phyloP scores from a whole-genome alignment of 1,140 invertebrate species.

The Kradibia gibbosae region DNA sequence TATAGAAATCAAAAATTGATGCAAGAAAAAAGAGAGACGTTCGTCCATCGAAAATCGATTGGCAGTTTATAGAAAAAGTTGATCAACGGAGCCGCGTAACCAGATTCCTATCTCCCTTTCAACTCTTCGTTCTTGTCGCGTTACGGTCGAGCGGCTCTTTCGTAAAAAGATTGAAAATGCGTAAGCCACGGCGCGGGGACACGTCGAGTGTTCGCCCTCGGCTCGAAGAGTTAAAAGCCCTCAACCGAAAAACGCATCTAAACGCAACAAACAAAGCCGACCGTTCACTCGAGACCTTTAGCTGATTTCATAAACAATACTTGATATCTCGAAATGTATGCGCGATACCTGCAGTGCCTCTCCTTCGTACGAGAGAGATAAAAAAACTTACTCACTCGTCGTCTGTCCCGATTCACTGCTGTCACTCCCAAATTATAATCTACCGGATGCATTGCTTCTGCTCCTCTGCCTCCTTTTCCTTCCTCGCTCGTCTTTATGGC shows the following conservation, averaged over 20 bases:
- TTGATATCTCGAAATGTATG: not conserved
- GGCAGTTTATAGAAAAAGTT: too few species aligned
- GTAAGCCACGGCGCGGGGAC: not conserved
- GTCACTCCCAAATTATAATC: not conserved
- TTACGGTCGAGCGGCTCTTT: not conserved
- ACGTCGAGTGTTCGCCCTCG: not conserved
- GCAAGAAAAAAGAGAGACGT: too few species aligned
- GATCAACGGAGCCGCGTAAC: too few species aligned
- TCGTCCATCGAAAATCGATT: too few species aligned
- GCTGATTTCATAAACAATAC: slow-evolving; percentile 11
- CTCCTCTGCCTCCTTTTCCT: not conserved
- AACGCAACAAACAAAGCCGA: not conserved
- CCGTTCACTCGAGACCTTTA: not conserved
- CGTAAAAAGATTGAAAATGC: not conserved
- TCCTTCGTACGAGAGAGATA: not conserved
- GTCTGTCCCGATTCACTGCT: not conserved
- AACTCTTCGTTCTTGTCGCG: too few species aligned
- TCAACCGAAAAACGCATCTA: slow-evolving; percentile 5
- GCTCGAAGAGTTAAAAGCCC: not conserved
- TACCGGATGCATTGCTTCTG: not conserved
- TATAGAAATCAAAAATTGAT: too few species aligned
- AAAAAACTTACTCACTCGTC: not conserved
- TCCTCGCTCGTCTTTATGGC: not conserved
- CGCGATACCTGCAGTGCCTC: not conserved
- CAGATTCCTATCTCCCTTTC: too few species aligned